These are phyloP conservation scores for Anoplius nigerrimus DNA, from an alignment of 2,888 invertebrate genomes.

Conservation along the genomic window DNA sequence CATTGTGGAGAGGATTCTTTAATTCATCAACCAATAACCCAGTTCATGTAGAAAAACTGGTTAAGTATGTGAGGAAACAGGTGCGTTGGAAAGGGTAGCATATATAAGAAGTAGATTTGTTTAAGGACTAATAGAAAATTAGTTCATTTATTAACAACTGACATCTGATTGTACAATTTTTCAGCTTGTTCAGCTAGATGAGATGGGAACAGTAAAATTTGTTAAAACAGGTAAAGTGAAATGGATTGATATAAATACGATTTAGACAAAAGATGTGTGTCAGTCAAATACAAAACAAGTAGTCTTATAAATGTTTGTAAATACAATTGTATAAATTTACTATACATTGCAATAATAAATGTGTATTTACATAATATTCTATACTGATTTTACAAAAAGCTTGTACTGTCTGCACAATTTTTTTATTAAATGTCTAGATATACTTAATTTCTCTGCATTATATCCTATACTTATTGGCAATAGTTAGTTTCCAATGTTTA, in stretches of 20 bases:
- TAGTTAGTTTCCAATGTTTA: conserved; percentile 3
- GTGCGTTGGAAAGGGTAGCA: too few species aligned
- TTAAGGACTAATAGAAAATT: not conserved
- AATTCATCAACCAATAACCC: conserved; percentile 81
- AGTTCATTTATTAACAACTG: not conserved
- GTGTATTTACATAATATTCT: too few species aligned
- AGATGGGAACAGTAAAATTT: conserved; percentile 42
- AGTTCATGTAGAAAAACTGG: conserved; percentile 81
- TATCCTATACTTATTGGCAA: too few species aligned
- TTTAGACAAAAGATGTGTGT: conserved; percentile 56
- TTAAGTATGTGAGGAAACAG: conserved; percentile 84
- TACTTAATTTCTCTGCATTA: too few species aligned
- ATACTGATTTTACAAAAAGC: too few species aligned
- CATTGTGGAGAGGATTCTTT: conserved; percentile 91
- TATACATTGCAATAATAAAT: too few species aligned
- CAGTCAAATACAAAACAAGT: conserved; percentile 8
- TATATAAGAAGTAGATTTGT: not conserved
- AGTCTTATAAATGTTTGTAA: conserved; percentile 22
- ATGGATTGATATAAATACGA: conserved; percentile 59
- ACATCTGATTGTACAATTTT: conserved; percentile 18
- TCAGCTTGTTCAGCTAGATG: conserved; percentile 55
- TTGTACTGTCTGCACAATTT: too few species aligned
- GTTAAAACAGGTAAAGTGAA: conserved; percentile 21
- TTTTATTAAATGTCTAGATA: too few species aligned
- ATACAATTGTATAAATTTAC: not conserved